Evolutionary conservation across 2,797 vertebrate species (phyloP).

Genomic region (Paramormyrops hopkinsi): DNA sequence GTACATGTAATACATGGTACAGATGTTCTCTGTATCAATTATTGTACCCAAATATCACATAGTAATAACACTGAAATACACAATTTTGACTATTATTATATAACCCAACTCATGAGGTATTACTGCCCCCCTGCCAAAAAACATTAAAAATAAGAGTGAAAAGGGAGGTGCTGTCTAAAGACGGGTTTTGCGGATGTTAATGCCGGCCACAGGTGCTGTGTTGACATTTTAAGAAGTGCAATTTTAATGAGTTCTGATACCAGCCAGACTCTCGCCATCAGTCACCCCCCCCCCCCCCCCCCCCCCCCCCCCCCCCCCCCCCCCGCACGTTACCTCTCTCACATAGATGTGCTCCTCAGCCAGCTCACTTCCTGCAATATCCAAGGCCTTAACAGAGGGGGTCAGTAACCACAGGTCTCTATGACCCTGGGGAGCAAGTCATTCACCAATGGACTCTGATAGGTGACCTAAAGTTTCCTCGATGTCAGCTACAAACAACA

Average conservation of each 20-base stretch:
- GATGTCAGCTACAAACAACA: neutral
- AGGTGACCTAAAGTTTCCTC: neutral
- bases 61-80: neutral
- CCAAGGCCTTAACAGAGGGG: neutral
- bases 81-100: neutral
- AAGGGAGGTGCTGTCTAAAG: neutral
- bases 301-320: neutral
- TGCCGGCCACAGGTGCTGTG: neutral
- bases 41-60: neutral
- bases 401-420: neutral
- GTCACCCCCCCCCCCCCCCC: neutral
- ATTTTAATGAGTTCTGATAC: neutral
- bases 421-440: neutral
- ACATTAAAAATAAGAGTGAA: neutral
- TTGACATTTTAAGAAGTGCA: neutral
- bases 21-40: neutral
- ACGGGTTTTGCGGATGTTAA: neutral
- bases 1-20: neutral
- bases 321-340: neutral
- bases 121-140: neutral
- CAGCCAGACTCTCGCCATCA: neutral
- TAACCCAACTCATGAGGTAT: neutral
- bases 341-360: too few relatives aligned
- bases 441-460: neutral
- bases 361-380: neutral